Evolutionary conservation across 2,888 invertebrate genomes (phyloP).

Genomic region (Euspilapteryx auroguttella): DNA sequence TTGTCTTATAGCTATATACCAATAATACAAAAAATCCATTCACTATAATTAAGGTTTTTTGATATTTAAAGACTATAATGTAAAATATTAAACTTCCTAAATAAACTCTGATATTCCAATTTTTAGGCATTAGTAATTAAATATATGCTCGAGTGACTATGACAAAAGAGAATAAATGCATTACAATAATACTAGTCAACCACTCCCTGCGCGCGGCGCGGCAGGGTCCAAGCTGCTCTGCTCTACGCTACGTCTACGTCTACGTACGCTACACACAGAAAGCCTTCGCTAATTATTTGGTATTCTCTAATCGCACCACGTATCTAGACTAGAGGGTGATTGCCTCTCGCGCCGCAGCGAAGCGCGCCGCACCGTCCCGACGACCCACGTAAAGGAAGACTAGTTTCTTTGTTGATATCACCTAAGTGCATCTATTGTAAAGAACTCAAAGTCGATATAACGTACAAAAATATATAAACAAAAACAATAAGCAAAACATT

Average conservation of each 20-base stretch:
- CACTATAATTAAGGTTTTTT: slow-evolving; percentile 61
- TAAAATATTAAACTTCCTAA: slow-evolving; percentile 62
- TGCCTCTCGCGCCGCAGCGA: slow-evolving; percentile 52
- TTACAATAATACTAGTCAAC: slow-evolving; percentile 55
- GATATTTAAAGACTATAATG: slow-evolving; percentile 60
- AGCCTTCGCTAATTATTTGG: slow-evolving; percentile 57
- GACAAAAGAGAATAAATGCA: slow-evolving; percentile 57
- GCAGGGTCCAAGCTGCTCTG: slow-evolving; percentile 52
- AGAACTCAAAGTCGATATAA: slow-evolving; percentile 27
- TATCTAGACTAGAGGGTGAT: slow-evolving; percentile 58
- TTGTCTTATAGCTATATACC: slow-evolving; percentile 58
- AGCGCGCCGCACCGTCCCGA: slow-evolving; percentile 13
- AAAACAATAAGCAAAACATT: slow-evolving; percentile 50
- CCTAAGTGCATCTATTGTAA: slow-evolving; percentile 46
- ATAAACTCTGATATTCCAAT: slow-evolving; percentile 63
- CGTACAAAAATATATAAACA: slow-evolving; percentile 44
- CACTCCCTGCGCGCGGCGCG: slow-evolving; percentile 29
- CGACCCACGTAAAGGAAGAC: slow-evolving; percentile 49
- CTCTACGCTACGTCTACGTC: slow-evolving; percentile 24
- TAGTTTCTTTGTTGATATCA: slow-evolving; percentile 58
- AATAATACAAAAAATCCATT: slow-evolving; percentile 60
- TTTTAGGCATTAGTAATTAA: slow-evolving; percentile 59
- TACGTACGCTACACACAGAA: slow-evolving; percentile 30
- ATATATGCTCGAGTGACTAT: slow-evolving; percentile 59
- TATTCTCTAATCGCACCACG: slow-evolving; percentile 56